Percentiles rank a stretch among this genome's conserved stretches.
Conservation (phyloP, 92 coral and sea anemone species). For the Actinostola sp. region DNA sequence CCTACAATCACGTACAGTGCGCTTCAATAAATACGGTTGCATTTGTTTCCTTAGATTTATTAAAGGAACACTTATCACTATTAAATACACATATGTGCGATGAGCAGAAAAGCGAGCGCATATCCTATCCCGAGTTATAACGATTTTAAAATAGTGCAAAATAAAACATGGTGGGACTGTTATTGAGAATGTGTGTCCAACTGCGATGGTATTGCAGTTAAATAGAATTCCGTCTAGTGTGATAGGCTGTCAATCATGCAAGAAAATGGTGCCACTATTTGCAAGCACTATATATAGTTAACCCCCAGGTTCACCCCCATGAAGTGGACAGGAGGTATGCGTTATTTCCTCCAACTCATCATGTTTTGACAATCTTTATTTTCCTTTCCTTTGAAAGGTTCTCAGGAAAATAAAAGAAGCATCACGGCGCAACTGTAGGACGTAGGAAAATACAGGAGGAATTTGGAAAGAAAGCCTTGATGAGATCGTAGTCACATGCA, state of each 20-base stretch:
- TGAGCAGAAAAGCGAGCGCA: too few species aligned
- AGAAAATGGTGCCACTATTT: constrained; percentile 61
- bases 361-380: neutral
- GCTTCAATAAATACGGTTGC: neutral
- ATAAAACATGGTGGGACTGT: neutral
- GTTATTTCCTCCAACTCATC: neutral
- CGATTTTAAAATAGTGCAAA: neutral
- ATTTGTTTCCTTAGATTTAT: neutral
- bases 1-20: neutral
- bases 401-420: neutral
- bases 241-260: constrained; percentile 68
- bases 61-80: too few species aligned
- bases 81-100: too few species aligned
- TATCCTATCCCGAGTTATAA: too few species aligned
- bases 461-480: neutral
- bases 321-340: constrained; percentile 20
- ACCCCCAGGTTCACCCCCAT: constrained; percentile 14
- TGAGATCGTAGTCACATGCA: neutral
- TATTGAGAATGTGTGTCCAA: constrained; percentile 20
- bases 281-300: constrained; percentile 44
- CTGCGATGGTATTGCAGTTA: constrained; percentile 43
- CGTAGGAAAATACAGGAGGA: neutral
- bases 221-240: constrained; percentile 38
- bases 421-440: neutral
- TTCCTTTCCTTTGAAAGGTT: neutral